Evolutionary conservation across 2,113 vertebrate genomes (phyloP), one percentile per base, ranked within the genome.

Genomic region (Erinaceus europaeus): DNA sequence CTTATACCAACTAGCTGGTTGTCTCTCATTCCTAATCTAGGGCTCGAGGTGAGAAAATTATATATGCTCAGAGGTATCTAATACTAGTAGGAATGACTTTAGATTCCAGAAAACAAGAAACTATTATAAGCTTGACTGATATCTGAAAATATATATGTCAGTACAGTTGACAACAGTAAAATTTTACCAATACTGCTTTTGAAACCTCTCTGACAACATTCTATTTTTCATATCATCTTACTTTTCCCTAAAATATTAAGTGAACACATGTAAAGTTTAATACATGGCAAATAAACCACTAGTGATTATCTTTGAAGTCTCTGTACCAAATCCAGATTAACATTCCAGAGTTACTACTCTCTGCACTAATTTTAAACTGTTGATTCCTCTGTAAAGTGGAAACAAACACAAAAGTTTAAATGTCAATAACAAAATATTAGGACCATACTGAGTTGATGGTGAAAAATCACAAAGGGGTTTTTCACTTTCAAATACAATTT

Each of bases 321-420:
- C 18, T 34, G 8, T 48, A 48, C 14, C n/a, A 85, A 83, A 44
- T 21, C 9, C 44, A n/a, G 42, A 72, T 78, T 59, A 75, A 62
- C 50, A 62, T 13, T 69, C 80, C 42, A 84, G 78, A 73, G 21
- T 53, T 17, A 3, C 74, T 90, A 11, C 59, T 75, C 48, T 81
- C 57, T n/a, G 14, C 46, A 80, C 38, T 81, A 91, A 52, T 86
- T 90, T 93, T 90, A 90, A 78, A 52, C 59, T 84, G 78, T 81
- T 72, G 77, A 87, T 90, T 90, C 75, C 48, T 72, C 69, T 68
- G 20, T 78, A 76, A 73, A 52, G 55, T 32, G 20, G 83, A 68
- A 75, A 90, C 87, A 95, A 93, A 94, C 90, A 81, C 36, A 92
- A 89, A 94, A 92, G 64, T 90, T 77, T 77, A 92, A 95, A 68